Evolutionary conservation across 2,888 invertebrate genomes (phyloP).

Genomic region (Fissipunctia ypsillon): DNA sequence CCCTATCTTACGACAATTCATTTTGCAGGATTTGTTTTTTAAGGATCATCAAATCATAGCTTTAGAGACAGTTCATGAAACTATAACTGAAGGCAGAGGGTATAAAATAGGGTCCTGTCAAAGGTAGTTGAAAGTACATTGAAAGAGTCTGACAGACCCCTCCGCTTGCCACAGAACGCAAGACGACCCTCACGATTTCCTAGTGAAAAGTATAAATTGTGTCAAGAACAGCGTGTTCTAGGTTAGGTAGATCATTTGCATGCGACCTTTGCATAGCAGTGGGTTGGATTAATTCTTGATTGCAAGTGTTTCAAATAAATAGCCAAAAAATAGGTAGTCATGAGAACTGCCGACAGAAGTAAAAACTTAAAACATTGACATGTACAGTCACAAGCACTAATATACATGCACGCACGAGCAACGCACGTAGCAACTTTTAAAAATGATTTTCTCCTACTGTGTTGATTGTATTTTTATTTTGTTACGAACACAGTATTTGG

Average conservation of each 20-base stretch:
- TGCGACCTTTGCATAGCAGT: background rate
- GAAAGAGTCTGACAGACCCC: background rate
- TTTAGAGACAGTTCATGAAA: background rate
- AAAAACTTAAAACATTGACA: too few species aligned
- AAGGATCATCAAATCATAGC: too few species aligned
- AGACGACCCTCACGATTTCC: background rate
- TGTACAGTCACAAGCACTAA: too few species aligned
- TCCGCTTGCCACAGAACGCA: background rate
- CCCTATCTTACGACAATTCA: background rate
- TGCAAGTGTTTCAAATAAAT: background rate
- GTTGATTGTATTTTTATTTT: too few species aligned
- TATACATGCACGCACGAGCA: too few species aligned
- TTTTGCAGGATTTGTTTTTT: too few species aligned
- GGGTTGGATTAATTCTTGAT: background rate
- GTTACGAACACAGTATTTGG: too few species aligned
- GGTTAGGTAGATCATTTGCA: background rate
- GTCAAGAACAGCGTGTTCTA: background rate
- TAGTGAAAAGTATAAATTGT: background rate
- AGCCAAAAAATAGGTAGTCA: too few species aligned
- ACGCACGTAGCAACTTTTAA: too few species aligned
- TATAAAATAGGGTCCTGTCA: background rate
- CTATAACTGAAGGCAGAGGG: background rate
- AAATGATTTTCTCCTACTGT: too few species aligned
- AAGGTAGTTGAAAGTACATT: background rate
- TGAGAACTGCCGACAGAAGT: too few species aligned